Base-by-base conservation (phyloP, 2,888 invertebrate genomes). In the Pycnomerus fuliginosus region DNA sequence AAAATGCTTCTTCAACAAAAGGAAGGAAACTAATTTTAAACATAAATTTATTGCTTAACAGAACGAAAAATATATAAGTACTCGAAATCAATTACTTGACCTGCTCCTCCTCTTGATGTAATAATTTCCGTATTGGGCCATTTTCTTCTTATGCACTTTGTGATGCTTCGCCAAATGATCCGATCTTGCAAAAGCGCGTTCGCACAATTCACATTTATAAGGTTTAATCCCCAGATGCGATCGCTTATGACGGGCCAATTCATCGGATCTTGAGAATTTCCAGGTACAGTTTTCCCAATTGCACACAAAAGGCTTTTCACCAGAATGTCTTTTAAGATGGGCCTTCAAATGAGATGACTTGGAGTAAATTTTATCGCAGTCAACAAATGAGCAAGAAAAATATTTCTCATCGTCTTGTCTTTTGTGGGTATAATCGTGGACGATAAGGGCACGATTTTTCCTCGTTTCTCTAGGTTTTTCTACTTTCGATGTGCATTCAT, bases 221-320 rank as follows among this genome's bases (percentile, higher is more conserved):
- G 96, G 96, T 70, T 95, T 95, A 49, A 93, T 82, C 0, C 96
- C 96, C 0, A 93, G 93, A 72, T 96, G 96, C n/a, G 93, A 94
- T 51, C 96, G 80, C 37, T 89, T 83, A 69, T 96, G 96, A 12
- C 96, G 80, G 1, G 94, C 91, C 52, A 96, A 73, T 72, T 96
- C 96, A 69, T 96, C 96, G 0, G 95, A 95, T 42, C 96, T 79
- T 11, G 94, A 94, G 75, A 96, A 96, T 56, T 87, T 80, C 95
- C 95, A 96, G 17, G 83, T 82, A 70, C 95, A 96, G 27, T 86
- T 89, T 2, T 63, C 59, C 79, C 80, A 80, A 44, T 76, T 77
- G 59, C 80, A 80, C 0, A 74, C 74, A 52, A 80, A 80, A 1
- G 80, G 80, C 59, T 80, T 79, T 57, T 80, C 79, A 0, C 86